Base-by-base conservation (phyloP, 2,113 vertebrate genomes). In the Zosterops japonicus region DNA sequence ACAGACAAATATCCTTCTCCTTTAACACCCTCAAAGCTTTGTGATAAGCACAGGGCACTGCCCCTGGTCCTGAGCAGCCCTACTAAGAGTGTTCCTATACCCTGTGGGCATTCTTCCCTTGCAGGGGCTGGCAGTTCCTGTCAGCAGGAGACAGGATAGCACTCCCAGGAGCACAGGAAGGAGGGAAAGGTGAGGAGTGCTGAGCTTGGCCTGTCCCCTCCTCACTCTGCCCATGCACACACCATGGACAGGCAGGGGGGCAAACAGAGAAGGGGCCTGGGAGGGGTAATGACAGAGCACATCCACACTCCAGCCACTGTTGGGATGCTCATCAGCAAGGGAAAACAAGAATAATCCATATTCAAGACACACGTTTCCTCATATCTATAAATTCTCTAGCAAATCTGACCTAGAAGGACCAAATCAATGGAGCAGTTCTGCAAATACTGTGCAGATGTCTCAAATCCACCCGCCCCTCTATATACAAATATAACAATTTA, bases 211-310 rank as follows among this genome's bases (percentile, higher is more conserved):
- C 36, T 1, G 2, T 47, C 9, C n/a, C 24, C 49, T 78, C 57
- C 36, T 78, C 41, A 1, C 59, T 71, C 44, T 75, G 29, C 27
- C 44, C 35, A 2, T 6, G 6, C 41, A 56, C 0, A 3, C 16
- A 24, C 27, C 42, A 18, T 2, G 3, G 3, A 8, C 11, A 2
- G 80, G n/a, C 21, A 28, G 12, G 2, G 15, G n/a, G 9, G 2
- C 1, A 2, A 70, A 29, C 0, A 9, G 29, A 70, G 47, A 29
- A 28, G 13, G 8, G 52, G 35, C 11, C 59, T 41, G 25, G 8
- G 9, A 74, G 46, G 39, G 52, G 20, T 6, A 56, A 39, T 2
- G 3, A 5, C 39, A 56, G 21, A 69, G 24, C 11, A 57, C 7
- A 70, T 21, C 17, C 64, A 49, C 20, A 55, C 19, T 21, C 8